Evolutionary conservation across 2,113 vertebrate species (phyloP).

Genomic region (Colossoma macropomum): DNA sequence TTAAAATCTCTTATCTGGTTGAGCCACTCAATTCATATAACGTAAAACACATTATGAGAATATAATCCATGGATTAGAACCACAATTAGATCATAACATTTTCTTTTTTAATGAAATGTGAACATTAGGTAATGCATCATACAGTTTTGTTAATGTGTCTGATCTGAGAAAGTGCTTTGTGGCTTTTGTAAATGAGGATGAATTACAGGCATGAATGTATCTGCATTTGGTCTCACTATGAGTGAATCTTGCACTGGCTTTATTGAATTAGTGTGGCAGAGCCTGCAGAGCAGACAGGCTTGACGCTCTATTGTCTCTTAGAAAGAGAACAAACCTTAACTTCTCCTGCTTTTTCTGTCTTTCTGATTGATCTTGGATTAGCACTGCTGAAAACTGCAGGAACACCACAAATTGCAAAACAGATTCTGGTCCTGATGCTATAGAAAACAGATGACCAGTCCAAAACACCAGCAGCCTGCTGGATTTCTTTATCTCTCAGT

Average conservation of each 20-base stretch:
- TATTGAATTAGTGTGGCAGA: neutral
- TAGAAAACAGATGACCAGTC: neutral
- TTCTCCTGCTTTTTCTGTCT: neutral
- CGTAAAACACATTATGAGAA: neutral
- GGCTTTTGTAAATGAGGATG: neutral
- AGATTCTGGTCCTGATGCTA: neutral
- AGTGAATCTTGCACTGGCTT: too few species aligned
- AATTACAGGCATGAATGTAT: neutral
- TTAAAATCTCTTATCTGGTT: neutral
- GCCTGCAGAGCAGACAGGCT: neutral
- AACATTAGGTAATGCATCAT: neutral
- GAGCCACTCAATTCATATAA: neutral
- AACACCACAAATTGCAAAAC: neutral
- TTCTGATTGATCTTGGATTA: neutral
- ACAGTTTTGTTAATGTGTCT: neutral
- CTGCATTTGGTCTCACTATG: neutral
- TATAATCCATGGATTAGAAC: neutral
- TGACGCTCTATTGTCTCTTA: neutral
- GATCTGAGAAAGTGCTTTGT: neutral
- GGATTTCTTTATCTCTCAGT: neutral
- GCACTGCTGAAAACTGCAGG: neutral
- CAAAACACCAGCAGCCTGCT: neutral
- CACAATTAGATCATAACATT: neutral
- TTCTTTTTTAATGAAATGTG: neutral
- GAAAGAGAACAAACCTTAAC: neutral